Base-by-base conservation (phyloP, 2,797 vertebrate species). In the Anguilla obscura region DNA sequence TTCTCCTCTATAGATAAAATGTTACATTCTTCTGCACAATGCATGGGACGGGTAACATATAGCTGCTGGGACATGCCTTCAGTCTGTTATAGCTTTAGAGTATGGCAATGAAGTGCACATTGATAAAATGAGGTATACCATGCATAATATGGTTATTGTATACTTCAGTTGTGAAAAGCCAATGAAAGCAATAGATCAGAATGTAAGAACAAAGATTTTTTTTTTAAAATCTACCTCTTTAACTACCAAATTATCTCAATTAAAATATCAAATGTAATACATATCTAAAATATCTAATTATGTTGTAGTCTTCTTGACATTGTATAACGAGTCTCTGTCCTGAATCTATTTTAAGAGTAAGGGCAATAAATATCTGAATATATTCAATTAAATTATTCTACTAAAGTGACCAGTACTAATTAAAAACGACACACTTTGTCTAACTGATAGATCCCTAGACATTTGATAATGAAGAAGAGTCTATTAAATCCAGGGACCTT, bases 381-480 rank as follows among this genome's bases (percentile, higher is more conserved):
- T 48, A 80, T 80, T 87, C 60, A 89, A 86, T 87, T 87, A 88
- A 86, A 88, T 83, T 71, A 88, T 86, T 79, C 33, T 83, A 54
- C 86, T 84, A 33, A 82, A 86, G 74, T 86, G 86, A 89, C 88
- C 86, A 87, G 85, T 89, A 86, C 85, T 88, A 88, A 88, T 88
- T 85, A 88, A 88, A 86, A 86, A 88, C 30, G 60, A 88, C 56
- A 80, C 58, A 79, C 66, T 88, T 83, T 86, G 86, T 74, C 63
- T 89, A 74, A 16, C 33, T 87, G 85, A 84, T 89, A 87, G 60
- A 86, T 89, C 88, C 85, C 85, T 60, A 84, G 86, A 80, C 52
- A 87, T 76, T 63, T 84, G 88, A 89, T 71, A 87, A 89, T 82
- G 52, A 84, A 87, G 80, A 86, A 82, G 30, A 86, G 50, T 60